Base-by-base conservation (phyloP, 2,888 invertebrate species). In the Eumacrocentrus americanus region DNA sequence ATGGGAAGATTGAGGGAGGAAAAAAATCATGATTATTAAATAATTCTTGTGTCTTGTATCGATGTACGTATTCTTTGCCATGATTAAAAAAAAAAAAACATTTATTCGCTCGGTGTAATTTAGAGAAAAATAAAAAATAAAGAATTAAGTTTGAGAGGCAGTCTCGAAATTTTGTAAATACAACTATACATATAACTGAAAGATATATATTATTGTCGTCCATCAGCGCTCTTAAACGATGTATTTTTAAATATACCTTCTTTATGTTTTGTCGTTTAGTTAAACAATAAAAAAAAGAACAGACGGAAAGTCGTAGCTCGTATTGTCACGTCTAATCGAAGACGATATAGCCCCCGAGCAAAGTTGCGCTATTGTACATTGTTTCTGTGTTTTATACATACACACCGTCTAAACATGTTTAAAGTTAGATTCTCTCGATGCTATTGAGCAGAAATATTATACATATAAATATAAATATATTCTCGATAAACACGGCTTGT, bases 321-420 rank as follows among this genome's bases (percentile, higher is more conserved):
- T 57, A 60, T 60, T 55, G 46, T 60, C 40, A 60, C 55, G 35
- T 12, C 42, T 51, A 34, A 42, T 18, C 20, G 42, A 54, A 51
- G 48, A 58, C 50, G 48, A 50, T 57, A 58, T 57, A 60, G 60
- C 57, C 64, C 62, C n/a, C n/a, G n/a, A n/a, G 60, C 4, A 64
- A 57, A 59, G n/a, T 50, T 40, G n/a, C 29, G 62, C 61, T 62
- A 59, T 67, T 67, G 67, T 67, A 67, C 63, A 67, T 67, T 63
- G 65, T 65, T 67, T 64, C 59, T 67, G 67, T 67, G 60, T 67
- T 67, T 67, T 64, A 65, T 67, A 67, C 65, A 65, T 65, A 61
- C 66, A 62, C 64, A 63, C 66, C 66, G 67, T 69, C 66, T 64
- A 47, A 37, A 58, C 12, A 50, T 14, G 12, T 40, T 18, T 14